Percentiles rank a stretch among this genome's conserved stretches.
phyloP scores from a whole-genome alignment of 2,113 vertebrate genomes.

The Atractosteus spatula region DNA sequence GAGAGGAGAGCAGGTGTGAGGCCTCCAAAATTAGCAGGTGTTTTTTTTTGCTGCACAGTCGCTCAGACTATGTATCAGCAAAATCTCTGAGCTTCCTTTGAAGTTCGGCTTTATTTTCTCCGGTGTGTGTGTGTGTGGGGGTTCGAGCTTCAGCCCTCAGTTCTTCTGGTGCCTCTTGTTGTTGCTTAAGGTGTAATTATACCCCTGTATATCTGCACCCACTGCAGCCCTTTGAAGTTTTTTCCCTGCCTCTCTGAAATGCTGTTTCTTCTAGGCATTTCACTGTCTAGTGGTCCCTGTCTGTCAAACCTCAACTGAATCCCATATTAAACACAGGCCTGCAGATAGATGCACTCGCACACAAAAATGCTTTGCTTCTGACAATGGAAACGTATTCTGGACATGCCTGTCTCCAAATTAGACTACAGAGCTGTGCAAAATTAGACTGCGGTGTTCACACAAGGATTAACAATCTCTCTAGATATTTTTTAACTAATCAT shows the following conservation, averaged over 20 bases:
- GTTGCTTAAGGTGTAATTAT: slow-evolving; percentile 26
- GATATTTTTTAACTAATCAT: too few relatives aligned
- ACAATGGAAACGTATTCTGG: too few relatives aligned
- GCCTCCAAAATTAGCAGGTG: slow-evolving; percentile 13
- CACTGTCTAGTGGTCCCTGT: background rate
- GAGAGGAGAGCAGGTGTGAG: background rate
- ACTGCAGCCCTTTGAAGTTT: slow-evolving; percentile 15
- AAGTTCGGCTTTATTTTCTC: slow-evolving; percentile 6
- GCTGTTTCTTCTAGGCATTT: background rate
- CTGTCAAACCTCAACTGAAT: too few relatives aligned
- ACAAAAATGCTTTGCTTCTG: background rate
- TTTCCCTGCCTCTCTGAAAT: background rate
- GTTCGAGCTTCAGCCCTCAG: slow-evolving; percentile 7
- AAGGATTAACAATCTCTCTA: too few relatives aligned
- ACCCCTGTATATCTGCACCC: slow-evolving; percentile 18
- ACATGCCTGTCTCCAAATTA: too few relatives aligned
- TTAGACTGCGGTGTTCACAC: too few relatives aligned
- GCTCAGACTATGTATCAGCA: background rate
- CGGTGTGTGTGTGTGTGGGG: slow-evolving; percentile 3
- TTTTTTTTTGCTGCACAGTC: background rate
- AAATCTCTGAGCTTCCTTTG: slow-evolving; percentile 12
- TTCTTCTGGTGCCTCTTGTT: slow-evolving; percentile 5
- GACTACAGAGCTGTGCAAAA: too few relatives aligned
- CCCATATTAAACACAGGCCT: background rate
- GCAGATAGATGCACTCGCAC: background rate